These are phyloP conservation scores for Trachemys scripta DNA, from an alignment of 2,113 vertebrate species.

Conservation along the genomic window DNA sequence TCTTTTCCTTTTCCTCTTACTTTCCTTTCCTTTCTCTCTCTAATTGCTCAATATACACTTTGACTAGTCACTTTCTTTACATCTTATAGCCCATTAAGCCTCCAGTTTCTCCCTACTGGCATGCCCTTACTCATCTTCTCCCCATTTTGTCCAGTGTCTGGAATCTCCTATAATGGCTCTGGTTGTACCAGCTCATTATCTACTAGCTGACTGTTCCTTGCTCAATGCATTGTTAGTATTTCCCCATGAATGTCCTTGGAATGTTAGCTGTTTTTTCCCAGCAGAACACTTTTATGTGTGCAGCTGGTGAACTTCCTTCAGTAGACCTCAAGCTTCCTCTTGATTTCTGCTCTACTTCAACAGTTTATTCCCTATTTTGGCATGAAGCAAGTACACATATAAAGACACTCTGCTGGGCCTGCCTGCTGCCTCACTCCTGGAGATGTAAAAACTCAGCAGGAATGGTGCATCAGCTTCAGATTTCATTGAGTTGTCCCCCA, in stretches of 20 bases:
- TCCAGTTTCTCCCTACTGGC: slow-evolving; percentile 31
- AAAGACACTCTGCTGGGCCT: slow-evolving; percentile 72
- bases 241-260: slow-evolving; percentile 55
- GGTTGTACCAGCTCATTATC: slow-evolving; percentile 54
- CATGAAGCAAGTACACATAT: slow-evolving; percentile 61
- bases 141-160: slow-evolving; percentile 3
- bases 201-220: slow-evolving; percentile 42
- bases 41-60: slow-evolving; percentile 27
- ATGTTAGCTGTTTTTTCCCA: slow-evolving; percentile 62
- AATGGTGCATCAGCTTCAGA: slow-evolving; percentile 57
- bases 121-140: slow-evolving; percentile 38
- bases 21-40: background rate
- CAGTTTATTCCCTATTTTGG: slow-evolving; percentile 71
- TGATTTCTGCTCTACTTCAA: slow-evolving; percentile 27
- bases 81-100: slow-evolving; percentile 44
- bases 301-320: slow-evolving; percentile 70
- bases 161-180: slow-evolving; percentile 23
- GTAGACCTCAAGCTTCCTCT: slow-evolving; percentile 54
- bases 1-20: background rate
- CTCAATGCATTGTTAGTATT: slow-evolving; percentile 39
- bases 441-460: slow-evolving; percentile 73
- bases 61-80: slow-evolving; percentile 27
- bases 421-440: slow-evolving; percentile 74
- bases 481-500: slow-evolving; percentile 63
- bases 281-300: slow-evolving; percentile 55